phyloP scores from a whole-genome alignment of 2,113 vertebrate genomes.

The Cyanoderma ruficeps region DNA sequence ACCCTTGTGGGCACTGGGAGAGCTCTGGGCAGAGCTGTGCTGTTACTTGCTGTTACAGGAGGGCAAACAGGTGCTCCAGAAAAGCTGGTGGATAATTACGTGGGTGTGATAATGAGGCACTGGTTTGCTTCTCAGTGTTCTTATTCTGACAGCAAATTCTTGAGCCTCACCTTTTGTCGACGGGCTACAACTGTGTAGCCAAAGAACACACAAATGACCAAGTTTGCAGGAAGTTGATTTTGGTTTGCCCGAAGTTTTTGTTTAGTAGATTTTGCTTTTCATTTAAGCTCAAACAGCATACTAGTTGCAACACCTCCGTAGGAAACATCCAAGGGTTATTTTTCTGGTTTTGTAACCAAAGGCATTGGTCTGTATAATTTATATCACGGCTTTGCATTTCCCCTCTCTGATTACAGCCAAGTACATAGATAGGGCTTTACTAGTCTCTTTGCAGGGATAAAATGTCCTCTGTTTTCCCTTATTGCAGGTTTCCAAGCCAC shows the following conservation, averaged over 20 bases:
- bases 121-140: not conserved
- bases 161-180: not conserved
- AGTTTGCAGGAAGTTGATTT: not conserved
- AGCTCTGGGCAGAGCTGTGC: not conserved
- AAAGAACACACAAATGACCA: not conserved
- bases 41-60: not conserved
- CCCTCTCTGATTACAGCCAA: not conserved
- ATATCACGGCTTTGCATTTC: not conserved
- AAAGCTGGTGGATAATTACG: not conserved
- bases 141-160: not conserved
- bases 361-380: not conserved
- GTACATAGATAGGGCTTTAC: not conserved
- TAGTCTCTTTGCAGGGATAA: not conserved
- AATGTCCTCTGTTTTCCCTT: not conserved
- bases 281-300: not conserved
- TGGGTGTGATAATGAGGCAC: not conserved
- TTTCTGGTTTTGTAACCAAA: not conserved
- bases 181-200: not conserved
- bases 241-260: not conserved
- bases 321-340: not conserved
- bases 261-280: not conserved
- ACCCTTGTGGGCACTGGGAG: not conserved
- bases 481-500: not conserved
- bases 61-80: not conserved
- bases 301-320: not conserved